Percentiles rank a stretch among this genome's conserved stretches.
phyloP scores from a whole-genome alignment of 2,888 invertebrate genomes.

The Eilema depressum region DNA sequence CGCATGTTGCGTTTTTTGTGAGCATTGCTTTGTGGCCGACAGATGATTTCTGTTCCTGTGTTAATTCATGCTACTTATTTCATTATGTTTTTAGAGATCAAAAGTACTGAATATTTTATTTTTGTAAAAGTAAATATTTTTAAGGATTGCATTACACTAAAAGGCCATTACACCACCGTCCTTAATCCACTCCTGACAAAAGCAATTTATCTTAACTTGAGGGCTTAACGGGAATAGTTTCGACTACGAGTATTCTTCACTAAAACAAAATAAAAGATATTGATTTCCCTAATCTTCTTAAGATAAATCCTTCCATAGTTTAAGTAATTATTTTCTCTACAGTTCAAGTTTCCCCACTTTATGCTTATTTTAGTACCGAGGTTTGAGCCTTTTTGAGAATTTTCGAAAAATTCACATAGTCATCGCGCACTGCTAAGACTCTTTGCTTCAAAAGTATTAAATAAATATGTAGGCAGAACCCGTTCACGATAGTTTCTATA shows the following conservation, averaged over 20 bases:
- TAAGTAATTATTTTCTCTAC: too few relatives aligned
- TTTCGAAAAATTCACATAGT: not conserved
- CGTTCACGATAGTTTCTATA: not conserved
- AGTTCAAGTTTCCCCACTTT: too few relatives aligned
- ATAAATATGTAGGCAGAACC: conserved; percentile 11
- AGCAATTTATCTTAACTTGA: too few relatives aligned
- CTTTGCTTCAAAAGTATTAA: not conserved
- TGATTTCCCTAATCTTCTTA: too few relatives aligned
- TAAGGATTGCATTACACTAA: not conserved
- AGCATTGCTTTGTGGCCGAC: conserved; percentile 50
- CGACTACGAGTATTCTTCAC: too few relatives aligned
- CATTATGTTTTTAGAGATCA: conserved; percentile 37
- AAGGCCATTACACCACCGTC: too few relatives aligned
- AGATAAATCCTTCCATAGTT: too few relatives aligned
- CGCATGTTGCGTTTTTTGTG: conserved; percentile 48
- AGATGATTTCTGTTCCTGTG: conserved; percentile 60
- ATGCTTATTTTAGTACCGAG: too few relatives aligned
- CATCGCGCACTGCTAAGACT: not conserved
- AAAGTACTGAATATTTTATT: conserved; percentile 3
- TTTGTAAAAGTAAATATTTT: not conserved
- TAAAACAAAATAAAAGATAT: too few relatives aligned
- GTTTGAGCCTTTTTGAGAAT: too few relatives aligned
- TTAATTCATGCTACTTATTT: conserved; percentile 29
- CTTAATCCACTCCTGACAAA: too few relatives aligned
- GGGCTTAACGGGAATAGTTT: too few relatives aligned